phyloP scores from a whole-genome alignment of 2,797 vertebrate genomes.

The Remorina albescens region DNA sequence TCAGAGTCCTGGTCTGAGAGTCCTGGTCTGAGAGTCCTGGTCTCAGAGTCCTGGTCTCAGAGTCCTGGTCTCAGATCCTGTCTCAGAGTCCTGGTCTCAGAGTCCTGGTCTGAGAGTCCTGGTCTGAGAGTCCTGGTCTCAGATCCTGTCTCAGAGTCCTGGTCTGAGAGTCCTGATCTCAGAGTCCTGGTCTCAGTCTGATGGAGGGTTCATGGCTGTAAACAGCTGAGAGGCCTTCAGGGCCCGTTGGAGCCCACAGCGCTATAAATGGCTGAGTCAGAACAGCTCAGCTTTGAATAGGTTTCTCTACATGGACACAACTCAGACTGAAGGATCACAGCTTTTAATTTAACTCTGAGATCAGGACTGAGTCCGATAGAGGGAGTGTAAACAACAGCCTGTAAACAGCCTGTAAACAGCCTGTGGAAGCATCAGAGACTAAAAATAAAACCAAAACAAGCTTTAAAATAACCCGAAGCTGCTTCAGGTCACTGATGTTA shows the following conservation, averaged over 20 bases:
- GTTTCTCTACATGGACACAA: not conserved
- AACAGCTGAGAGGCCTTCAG: not conserved
- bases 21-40: no score
- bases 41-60: no score
- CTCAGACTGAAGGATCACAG: not conserved
- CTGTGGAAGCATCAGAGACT: not conserved
- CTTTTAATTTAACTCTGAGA: not conserved
- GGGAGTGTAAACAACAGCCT: not conserved
- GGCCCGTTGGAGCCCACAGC: not conserved
- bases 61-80: no score
- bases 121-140: no score
- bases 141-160: no score
- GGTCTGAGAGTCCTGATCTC: no score
- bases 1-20: no score
- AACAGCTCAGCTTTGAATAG: not conserved
- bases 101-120: no score
- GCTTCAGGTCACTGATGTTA: not conserved
- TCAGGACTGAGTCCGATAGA: no score
- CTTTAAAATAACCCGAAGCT: constrained; percentile 29
- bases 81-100: no score
- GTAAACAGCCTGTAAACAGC: not conserved
- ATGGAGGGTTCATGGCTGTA: not conserved
- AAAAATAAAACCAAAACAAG: constrained; percentile 5
- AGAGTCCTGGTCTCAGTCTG: no score
- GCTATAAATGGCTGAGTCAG: not conserved